Evolutionary conservation across 2,888 invertebrate genomes (phyloP).

Genomic region (Steinernema carpocapsae): DNA sequence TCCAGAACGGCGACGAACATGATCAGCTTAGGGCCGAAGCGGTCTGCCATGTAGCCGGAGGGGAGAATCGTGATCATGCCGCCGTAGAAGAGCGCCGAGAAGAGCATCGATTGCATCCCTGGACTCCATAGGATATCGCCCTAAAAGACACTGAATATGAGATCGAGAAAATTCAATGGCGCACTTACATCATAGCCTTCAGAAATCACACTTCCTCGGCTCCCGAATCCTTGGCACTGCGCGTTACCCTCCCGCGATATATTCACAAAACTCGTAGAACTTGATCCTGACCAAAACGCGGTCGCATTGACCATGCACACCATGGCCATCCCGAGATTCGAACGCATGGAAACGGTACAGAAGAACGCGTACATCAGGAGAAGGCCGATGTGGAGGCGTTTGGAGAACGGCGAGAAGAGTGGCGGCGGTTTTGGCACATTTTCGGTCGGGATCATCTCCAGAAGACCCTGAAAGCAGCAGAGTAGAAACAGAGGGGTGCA

Average conservation of each 20-base stretch:
- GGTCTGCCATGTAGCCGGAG: constrained; percentile 43
- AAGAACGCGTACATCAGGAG: constrained; percentile 29
- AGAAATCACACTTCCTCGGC: neutral
- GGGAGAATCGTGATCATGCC: constrained; percentile 42
- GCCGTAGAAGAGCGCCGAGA: constrained; percentile 43
- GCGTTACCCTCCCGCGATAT: neutral
- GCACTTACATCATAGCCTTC: constrained; percentile 25
- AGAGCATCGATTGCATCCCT: constrained; percentile 39
- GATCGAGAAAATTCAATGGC: neutral
- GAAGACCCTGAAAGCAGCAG: neutral
- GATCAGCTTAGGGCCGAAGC: constrained; percentile 40
- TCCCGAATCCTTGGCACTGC: constrained; percentile 24
- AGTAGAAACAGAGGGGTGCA: too few species aligned
- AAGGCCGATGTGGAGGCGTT: constrained; percentile 27
- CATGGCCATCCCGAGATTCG: constrained; percentile 24
- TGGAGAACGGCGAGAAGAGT: constrained; percentile 30
- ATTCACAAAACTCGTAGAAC: neutral
- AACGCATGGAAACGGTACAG: constrained; percentile 28
- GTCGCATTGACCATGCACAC: constrained; percentile 29
- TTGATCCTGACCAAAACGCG: neutral
- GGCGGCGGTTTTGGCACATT: constrained; percentile 10
- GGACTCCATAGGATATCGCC: constrained; percentile 41
- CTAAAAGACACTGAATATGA: constrained; percentile 26
- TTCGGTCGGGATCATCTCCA: constrained; percentile 7
- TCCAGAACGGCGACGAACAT: constrained; percentile 36